These are phyloP conservation scores for Protonibea diacanthus DNA, from an alignment of 2,797 vertebrate genomes.

Conservation along the genomic window DNA sequence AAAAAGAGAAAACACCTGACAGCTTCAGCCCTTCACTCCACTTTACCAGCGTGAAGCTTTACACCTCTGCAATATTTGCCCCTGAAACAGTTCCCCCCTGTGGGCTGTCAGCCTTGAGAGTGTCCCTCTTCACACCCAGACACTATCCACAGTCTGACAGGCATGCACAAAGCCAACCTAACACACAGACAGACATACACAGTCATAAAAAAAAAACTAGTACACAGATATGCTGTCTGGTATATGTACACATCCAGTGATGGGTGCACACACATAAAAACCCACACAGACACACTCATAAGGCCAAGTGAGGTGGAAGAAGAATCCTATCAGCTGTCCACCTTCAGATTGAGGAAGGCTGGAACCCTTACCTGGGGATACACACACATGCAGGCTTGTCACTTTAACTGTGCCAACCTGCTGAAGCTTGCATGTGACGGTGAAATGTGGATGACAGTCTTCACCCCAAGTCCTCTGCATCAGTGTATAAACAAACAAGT, in stretches of 20 bases:
- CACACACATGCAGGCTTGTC: conserved; percentile 29
- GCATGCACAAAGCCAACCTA: conserved; percentile 46
- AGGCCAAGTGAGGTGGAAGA: conserved; percentile 65
- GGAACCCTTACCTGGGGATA: conserved; percentile 24
- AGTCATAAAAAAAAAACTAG: conserved; percentile 40
- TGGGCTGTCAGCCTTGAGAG: conserved; percentile 61
- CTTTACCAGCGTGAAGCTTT: conserved; percentile 58
- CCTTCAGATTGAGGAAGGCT: conserved; percentile 59
- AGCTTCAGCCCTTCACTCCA: conserved; percentile 56
- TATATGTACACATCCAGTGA: conserved; percentile 35
- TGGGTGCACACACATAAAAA: conserved; percentile 42
- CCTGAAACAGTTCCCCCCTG: conserved; percentile 50
- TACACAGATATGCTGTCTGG: conserved; percentile 62
- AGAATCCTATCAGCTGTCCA: conserved; percentile 69
- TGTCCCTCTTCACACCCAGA: conserved; percentile 65
- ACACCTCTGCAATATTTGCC: conserved; percentile 60
- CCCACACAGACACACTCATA: conserved; percentile 54
- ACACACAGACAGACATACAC: conserved; percentile 53
- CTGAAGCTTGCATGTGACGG: conserved; percentile 40
- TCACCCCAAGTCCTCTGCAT: conserved; percentile 45
- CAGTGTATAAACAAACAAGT: conserved; percentile 57
- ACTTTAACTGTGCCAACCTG: conserved; percentile 53
- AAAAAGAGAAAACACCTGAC: conserved; percentile 56
- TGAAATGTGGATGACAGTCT: conserved; percentile 51
- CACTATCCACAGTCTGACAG: conserved; percentile 56